Evolutionary conservation across 1,140 invertebrate genomes (phyloP), one percentile per base, ranked within the genome.

Genomic region (Camponotus floridanus): DNA sequence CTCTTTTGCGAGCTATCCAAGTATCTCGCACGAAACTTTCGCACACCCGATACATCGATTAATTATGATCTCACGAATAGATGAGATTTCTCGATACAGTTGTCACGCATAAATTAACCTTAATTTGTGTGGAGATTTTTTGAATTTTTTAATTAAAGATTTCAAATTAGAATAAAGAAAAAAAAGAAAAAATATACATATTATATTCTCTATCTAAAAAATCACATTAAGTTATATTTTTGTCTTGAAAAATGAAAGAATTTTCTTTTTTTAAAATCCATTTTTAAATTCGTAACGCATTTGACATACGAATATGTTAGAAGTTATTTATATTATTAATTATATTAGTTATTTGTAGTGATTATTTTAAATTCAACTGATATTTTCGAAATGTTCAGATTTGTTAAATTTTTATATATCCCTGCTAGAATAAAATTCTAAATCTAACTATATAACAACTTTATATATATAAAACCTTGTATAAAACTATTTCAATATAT

Each of bases 11-110:
- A 59, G 39, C 21, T 59, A 21, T 51, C n/a, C 11, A 81, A 81
- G 51, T 81, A 73, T 57, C 59, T 36, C 48, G 6, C 26, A 13
- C 21, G n/a, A 65, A 81, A 81, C 48, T 59, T 81, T 71, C 26
- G 65, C 64, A 31, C 78, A 39, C 51, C 33, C 21, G 67, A 61
- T 73, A 39, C 26, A n/a, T 31, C 18, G 9, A 36, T 61, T 74
- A 74, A 83, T 83, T 83, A 73, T 61, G 55, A 74, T 36, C 55
- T 33, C 67, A 51, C 7, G 39, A 8, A 62, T 39, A 39, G 39
- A 45, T 45, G 39, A 1, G 13, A 48, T 26, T 7, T 4, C 45
- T 13, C 2, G 6, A 57, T 15, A 15, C 42, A 45, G 11, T 13
- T 81, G 55, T 33, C 33, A 81, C 18, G 7, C 0, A 15, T n/a